These are phyloP conservation scores for Etia nguti DNA, from an alignment of 2,113 vertebrate genomes.

Conservation along the genomic window DNA sequence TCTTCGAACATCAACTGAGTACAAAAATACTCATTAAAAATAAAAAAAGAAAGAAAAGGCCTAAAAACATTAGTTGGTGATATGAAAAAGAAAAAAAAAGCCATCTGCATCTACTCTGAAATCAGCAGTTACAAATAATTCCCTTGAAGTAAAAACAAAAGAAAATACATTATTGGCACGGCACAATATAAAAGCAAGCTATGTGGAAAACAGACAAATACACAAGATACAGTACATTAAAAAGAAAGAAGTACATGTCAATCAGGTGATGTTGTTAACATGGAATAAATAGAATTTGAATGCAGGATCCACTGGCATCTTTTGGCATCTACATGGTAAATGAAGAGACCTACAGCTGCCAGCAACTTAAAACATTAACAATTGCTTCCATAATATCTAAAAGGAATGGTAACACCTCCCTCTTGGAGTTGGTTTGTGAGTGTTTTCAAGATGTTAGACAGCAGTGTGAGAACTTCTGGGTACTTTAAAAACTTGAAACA, in stretches of 20 bases:
- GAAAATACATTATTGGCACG: slow-evolving; percentile 44
- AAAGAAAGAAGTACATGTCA: neutral
- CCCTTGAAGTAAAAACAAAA: neutral
- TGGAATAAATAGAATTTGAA: neutral
- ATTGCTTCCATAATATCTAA: neutral
- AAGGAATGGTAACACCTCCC: neutral
- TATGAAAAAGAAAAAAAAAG: neutral
- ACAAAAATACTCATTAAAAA: neutral
- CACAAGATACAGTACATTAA: neutral
- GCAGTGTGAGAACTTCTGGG: neutral
- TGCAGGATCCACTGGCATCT: neutral
- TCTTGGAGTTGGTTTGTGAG: neutral
- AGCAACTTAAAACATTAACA: neutral
- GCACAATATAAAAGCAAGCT: slow-evolving; percentile 6
- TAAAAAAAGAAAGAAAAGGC: neutral
- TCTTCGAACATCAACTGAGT: neutral
- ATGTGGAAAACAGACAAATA: neutral
- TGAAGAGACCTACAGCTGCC: neutral
- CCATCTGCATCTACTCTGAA: neutral
- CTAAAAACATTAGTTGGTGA: neutral
- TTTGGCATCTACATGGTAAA: neutral
- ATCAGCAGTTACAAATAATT: neutral
- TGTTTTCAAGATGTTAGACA: neutral
- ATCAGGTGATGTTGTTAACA: neutral
- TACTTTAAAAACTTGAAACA: neutral